Conservation (phyloP, 2,113 vertebrate species). For the Oenanthe melanoleuca region DNA sequence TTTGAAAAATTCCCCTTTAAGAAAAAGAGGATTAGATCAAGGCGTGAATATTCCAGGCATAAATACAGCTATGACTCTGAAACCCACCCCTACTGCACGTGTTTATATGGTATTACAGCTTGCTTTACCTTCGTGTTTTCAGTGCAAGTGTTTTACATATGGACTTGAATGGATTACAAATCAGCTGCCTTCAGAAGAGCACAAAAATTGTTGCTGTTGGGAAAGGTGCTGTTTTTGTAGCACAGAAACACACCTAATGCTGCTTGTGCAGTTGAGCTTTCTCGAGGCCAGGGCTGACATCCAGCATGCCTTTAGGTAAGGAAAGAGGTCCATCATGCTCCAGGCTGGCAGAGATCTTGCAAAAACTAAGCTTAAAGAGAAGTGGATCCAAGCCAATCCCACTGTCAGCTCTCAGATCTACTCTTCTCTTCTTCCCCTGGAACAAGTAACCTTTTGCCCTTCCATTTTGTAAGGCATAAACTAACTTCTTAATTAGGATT, state of each 20-base stretch:
- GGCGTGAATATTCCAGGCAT: slow-evolving; percentile 46
- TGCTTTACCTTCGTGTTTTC: background rate
- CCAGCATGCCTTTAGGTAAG: slow-evolving; percentile 60
- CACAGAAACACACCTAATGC: slow-evolving; percentile 55
- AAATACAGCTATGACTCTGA: slow-evolving; percentile 22
- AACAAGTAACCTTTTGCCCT: slow-evolving; percentile 57
- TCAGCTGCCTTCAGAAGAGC: background rate
- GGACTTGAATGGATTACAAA: slow-evolving; percentile 6
- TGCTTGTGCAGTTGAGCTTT: slow-evolving; percentile 28
- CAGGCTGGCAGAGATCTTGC: slow-evolving; percentile 63
- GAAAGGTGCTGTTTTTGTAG: slow-evolving; percentile 29
- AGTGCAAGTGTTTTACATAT: background rate
- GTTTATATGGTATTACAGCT: background rate
- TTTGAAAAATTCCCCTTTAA: slow-evolving; percentile 51
- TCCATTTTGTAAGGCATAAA: slow-evolving; percentile 57
- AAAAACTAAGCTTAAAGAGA: slow-evolving; percentile 43
- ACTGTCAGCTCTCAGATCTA: slow-evolving; percentile 47
- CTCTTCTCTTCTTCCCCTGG: slow-evolving; percentile 43
- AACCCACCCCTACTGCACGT: background rate
- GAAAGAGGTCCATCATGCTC: slow-evolving; percentile 57
- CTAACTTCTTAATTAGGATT: slow-evolving; percentile 49
- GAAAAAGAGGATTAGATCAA: slow-evolving; percentile 54
- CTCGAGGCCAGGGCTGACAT: slow-evolving; percentile 66
- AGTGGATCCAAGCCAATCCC: slow-evolving; percentile 60
- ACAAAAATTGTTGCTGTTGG: slow-evolving; percentile 10